Conservation (phyloP, 1,140 invertebrate genomes). For the Harlomillsia oculata region DNA sequence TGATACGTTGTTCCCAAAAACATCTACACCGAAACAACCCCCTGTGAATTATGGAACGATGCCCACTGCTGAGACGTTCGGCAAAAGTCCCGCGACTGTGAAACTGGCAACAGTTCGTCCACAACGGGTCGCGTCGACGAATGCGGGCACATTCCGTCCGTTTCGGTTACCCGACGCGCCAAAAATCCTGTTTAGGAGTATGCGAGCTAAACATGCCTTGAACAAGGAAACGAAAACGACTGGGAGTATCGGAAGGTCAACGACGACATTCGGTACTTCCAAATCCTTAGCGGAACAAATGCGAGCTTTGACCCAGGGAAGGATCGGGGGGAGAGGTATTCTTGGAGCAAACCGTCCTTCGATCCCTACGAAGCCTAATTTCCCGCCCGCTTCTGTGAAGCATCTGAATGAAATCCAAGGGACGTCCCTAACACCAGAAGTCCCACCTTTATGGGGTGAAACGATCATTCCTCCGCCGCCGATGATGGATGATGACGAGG, state of each 20-base stretch:
- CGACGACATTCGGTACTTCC: too few relatives aligned
- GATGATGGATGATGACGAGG: slow-evolving; percentile 19
- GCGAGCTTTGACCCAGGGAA: too few relatives aligned
- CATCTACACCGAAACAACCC: slow-evolving; percentile 30
- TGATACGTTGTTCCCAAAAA: slow-evolving; percentile 15
- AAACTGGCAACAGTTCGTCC: slow-evolving; percentile 34
- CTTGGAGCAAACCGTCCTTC: too few relatives aligned
- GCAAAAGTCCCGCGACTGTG: slow-evolving; percentile 5
- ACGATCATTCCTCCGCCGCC: slow-evolving; percentile 20
- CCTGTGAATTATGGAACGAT: neutral
- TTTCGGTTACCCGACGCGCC: slow-evolving; percentile 34
- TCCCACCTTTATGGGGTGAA: slow-evolving; percentile 9
- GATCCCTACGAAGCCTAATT: slow-evolving; percentile 3
- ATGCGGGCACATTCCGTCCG: slow-evolving; percentile 27
- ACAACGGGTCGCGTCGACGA: slow-evolving; percentile 26
- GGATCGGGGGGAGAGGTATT: too few relatives aligned
- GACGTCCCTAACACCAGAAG: neutral
- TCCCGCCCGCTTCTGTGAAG: neutral
- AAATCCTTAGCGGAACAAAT: too few relatives aligned
- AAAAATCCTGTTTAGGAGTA: slow-evolving; percentile 31
- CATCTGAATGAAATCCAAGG: neutral
- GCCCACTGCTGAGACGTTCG: neutral
- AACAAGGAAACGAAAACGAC: too few relatives aligned
- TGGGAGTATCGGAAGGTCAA: too few relatives aligned
- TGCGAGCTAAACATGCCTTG: slow-evolving; percentile 19